Conservation (phyloP, 2,113 vertebrate species). For the Arizona elegans region DNA sequence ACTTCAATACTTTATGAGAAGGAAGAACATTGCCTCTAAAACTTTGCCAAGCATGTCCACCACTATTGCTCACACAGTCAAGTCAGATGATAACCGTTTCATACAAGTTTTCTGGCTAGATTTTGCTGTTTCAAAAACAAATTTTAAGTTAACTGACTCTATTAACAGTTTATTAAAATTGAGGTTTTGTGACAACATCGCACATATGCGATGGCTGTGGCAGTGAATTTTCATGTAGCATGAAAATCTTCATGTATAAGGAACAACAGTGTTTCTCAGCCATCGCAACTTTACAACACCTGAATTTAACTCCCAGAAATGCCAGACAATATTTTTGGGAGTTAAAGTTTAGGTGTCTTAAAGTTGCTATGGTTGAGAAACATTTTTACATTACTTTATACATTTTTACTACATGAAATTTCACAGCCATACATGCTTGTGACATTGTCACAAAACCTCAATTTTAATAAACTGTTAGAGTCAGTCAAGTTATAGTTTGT, state of each 20-base stretch:
- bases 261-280: background rate
- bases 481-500: background rate
- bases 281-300: background rate
- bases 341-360: background rate
- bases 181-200: background rate
- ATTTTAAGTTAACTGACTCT: background rate
- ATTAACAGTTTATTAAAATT: background rate
- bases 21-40: background rate
- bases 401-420: background rate
- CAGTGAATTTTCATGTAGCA: background rate
- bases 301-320: background rate
- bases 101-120: background rate
- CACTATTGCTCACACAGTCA: background rate
- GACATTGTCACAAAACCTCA: background rate
- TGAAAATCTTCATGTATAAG: background rate
- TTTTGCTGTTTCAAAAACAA: background rate
- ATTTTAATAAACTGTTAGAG: background rate
- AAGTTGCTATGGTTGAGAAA: background rate
- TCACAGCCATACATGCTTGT: background rate
- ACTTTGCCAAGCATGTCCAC: background rate
- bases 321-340: background rate
- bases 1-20: background rate
- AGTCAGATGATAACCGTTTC: background rate
- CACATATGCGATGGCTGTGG: background rate
- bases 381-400: background rate